Evolutionary conservation across 2,888 invertebrate species (phyloP).

Genomic region (Phengaris alcon): DNA sequence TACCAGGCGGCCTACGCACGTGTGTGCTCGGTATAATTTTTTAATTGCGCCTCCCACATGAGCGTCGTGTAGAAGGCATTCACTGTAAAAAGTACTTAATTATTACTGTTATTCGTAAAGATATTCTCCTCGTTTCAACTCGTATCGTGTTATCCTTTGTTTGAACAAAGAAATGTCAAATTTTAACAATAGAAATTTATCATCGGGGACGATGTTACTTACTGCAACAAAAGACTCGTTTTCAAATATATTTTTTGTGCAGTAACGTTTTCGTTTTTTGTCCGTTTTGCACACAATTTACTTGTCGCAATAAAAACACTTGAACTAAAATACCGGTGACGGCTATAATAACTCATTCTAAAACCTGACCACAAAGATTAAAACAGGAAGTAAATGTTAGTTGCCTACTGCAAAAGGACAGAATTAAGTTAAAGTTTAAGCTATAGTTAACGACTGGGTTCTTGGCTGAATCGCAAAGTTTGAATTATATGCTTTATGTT

Average conservation of each 20-base stretch:
- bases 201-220: background rate
- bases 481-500: constrained; percentile 35
- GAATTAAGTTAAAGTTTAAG: constrained; percentile 44
- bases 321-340: background rate
- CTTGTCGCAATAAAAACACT: constrained; percentile 1
- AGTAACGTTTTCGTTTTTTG: constrained; percentile 4
- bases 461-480: constrained; percentile 43
- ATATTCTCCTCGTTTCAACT: background rate
- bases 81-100: constrained; percentile 21
- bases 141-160: constrained; percentile 11
- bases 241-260: background rate
- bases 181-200: constrained; percentile 9
- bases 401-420: constrained; percentile 35
- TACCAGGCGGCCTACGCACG: constrained; percentile 52
- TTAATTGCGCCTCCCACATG: constrained; percentile 68
- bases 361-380: constrained; percentile 11
- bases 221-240: background rate
- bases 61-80: constrained; percentile 32
- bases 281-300: background rate
- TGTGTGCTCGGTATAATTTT: constrained; percentile 62
- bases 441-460: constrained; percentile 42
- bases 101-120: background rate
- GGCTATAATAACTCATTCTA: background rate
- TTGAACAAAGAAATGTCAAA: constrained; percentile 1
- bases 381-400: constrained; percentile 26